These are phyloP conservation scores for Rhingia rostrata DNA, from an alignment of 2,888 invertebrate genomes.

Conservation along the genomic window DNA sequence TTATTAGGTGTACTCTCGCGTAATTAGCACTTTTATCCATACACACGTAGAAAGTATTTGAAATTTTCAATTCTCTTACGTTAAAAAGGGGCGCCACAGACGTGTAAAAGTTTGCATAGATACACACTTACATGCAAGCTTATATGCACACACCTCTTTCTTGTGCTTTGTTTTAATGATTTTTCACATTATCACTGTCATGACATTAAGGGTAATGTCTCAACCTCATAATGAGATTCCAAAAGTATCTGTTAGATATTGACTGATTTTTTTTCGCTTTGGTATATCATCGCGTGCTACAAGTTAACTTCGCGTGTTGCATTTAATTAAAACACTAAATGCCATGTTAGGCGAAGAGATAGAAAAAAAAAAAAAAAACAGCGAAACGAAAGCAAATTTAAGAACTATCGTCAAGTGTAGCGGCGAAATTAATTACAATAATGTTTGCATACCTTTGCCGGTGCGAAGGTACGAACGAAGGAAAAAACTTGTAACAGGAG, in stretches of 20 bases:
- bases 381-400: slow-evolving; percentile 31
- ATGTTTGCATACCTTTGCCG: slow-evolving; percentile 45
- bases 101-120: neutral
- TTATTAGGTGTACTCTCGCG: slow-evolving; percentile 44
- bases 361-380: neutral
- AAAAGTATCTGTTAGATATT: slow-evolving; percentile 60
- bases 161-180: slow-evolving; percentile 60
- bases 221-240: slow-evolving; percentile 55
- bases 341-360: slow-evolving; percentile 12
- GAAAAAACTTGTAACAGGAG: slow-evolving; percentile 5
- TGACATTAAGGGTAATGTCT: slow-evolving; percentile 61
- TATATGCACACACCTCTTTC: slow-evolving; percentile 42
- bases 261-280: neutral
- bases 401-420: slow-evolving; percentile 26
- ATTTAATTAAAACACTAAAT: slow-evolving; percentile 63
- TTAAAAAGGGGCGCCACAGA: neutral
- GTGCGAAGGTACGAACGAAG: neutral
- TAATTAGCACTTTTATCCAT: slow-evolving; percentile 49
- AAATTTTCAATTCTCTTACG: slow-evolving; percentile 43
- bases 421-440: slow-evolving; percentile 54
- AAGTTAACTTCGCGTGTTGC: slow-evolving; percentile 45
- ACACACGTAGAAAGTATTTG: slow-evolving; percentile 38
- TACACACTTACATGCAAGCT: neutral
- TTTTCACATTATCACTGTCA: slow-evolving; percentile 53
- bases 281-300: slow-evolving; percentile 44